A percentile compares a stretch with the other conserved stretches of the same genome.
phyloP scores from a whole-genome alignment of 2,888 invertebrate species.

The Epistrophe grossulariae region DNA sequence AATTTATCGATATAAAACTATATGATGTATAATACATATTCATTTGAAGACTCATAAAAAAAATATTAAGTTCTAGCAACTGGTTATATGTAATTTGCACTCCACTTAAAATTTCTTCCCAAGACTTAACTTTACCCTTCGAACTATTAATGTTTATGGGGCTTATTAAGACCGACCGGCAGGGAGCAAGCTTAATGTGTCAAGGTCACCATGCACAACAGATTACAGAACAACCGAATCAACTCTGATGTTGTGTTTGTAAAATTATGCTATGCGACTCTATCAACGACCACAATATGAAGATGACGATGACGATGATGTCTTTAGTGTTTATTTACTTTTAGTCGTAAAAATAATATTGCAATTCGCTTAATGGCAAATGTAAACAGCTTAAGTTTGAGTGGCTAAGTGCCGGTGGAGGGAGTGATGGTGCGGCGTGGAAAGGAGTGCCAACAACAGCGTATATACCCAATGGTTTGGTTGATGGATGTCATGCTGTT shows the following conservation, averaged over 20 bases:
- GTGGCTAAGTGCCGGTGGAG: slow-evolving; percentile 58
- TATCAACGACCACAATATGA: background rate
- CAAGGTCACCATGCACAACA: slow-evolving; percentile 25
- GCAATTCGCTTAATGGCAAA: slow-evolving; percentile 64
- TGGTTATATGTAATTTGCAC: too few relatives aligned
- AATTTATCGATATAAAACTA: background rate
- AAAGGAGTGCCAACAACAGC: slow-evolving; percentile 40
- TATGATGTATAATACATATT: too few relatives aligned
- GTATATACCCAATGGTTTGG: slow-evolving; percentile 1
- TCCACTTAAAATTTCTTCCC: background rate
- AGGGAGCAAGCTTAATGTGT: slow-evolving; percentile 40
- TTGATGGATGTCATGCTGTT: slow-evolving; percentile 44
- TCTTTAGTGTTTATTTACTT: slow-evolving; percentile 49
- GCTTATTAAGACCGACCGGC: slow-evolving; percentile 22
- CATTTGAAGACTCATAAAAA: too few relatives aligned
- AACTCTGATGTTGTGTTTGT: slow-evolving; percentile 2
- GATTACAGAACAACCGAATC: slow-evolving; percentile 13
- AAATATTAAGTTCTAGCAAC: too few relatives aligned
- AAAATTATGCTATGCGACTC: slow-evolving; percentile 9
- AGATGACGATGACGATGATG: background rate
- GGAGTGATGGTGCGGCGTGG: background rate
- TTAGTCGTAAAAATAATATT: slow-evolving; percentile 53
- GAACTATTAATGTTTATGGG: slow-evolving; percentile 1
- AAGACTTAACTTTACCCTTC: background rate
- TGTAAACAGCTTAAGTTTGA: slow-evolving; percentile 64